A percentile compares a stretch with the other conserved stretches of the same genome.
Conservation (phyloP, 2,113 vertebrate species). For the Serilophus lunatus region DNA sequence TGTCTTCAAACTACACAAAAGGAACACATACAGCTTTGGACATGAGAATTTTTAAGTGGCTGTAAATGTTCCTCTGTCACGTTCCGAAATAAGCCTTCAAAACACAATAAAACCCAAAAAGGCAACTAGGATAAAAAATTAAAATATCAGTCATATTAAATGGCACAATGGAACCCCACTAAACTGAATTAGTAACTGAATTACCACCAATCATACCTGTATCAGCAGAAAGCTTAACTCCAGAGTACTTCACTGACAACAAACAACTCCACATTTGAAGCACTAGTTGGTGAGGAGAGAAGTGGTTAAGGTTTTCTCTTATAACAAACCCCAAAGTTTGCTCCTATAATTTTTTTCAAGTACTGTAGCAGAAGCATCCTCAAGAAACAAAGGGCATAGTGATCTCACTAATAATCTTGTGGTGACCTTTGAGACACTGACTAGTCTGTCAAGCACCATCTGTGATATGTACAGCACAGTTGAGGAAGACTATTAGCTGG, state of each 20-base stretch:
- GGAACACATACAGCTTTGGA: neutral
- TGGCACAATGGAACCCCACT: fast-evolving
- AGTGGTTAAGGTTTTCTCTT: neutral
- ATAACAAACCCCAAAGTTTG: constrained; percentile 21
- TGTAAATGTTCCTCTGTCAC: neutral
- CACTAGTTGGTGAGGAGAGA: neutral
- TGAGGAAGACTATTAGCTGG: constrained; percentile 51
- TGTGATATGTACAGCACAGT: constrained; percentile 42
- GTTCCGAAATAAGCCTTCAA: neutral
- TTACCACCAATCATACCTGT: neutral
- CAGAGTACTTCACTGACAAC: neutral
- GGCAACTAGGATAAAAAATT: neutral
- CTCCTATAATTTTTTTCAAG: constrained; percentile 15
- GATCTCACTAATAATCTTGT: constrained; percentile 57
- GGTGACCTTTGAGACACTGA: constrained; percentile 62
- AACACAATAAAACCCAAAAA: neutral
- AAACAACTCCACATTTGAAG: neutral
- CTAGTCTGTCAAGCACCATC: constrained; percentile 62
- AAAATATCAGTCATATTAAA: neutral
- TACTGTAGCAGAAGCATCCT: constrained; percentile 38
- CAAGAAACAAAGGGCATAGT: constrained; percentile 55
- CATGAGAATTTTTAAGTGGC: neutral
- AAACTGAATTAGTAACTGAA: neutral
- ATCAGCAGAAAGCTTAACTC: neutral
- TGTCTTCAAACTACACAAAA: neutral